Base-by-base conservation (phyloP, 2,797 vertebrate genomes). In the Cuniculus paca region DNA sequence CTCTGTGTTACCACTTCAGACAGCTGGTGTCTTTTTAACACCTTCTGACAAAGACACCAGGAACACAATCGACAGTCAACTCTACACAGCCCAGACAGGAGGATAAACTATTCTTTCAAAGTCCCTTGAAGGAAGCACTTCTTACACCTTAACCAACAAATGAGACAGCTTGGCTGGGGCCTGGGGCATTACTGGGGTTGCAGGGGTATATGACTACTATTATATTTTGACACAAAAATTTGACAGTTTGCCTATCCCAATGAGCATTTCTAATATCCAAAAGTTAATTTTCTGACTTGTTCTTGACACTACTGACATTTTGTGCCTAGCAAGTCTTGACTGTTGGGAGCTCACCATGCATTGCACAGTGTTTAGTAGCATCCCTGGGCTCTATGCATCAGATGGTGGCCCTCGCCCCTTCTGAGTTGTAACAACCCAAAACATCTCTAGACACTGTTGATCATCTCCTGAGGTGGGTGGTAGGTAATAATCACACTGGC, bases 261-360 rank as follows among this genome's bases (percentile, higher is more conserved):
- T 3, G 45, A 92, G 61, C 79, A 70, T 56, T 91, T 83, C 63
- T 3, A 36, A 78, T 60, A 48, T 56, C 10, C 78, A 52, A 74
- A 50, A 70, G 50, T 70, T 34, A 87, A 81, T 91, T 79, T 87
- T 93, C 39, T 61, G 90, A 22, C 42, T 54, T 48, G 34, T 79
- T 92, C 84, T 84, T 0, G 0, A 48, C 36, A 74, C 42, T 80
- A 9, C 34, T 60, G 75, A 74, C 48, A 83, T 72, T 79, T n/a
- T 48, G 34, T 22, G 42, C 9, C 24, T 16, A 12, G 22, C 45
- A 60, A 26, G 4, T 3, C 48, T 34, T 77, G 48, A 60, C 20
- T 75, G 28, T 13, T 26, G 48, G 61, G 36, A 56, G 24, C 39
- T 42, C 28, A 72, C 39, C 63, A 36, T 12, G 61, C 42, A 31